phyloP scores from a whole-genome alignment of 2,113 vertebrate genomes.

The Nettapus auritus region DNA sequence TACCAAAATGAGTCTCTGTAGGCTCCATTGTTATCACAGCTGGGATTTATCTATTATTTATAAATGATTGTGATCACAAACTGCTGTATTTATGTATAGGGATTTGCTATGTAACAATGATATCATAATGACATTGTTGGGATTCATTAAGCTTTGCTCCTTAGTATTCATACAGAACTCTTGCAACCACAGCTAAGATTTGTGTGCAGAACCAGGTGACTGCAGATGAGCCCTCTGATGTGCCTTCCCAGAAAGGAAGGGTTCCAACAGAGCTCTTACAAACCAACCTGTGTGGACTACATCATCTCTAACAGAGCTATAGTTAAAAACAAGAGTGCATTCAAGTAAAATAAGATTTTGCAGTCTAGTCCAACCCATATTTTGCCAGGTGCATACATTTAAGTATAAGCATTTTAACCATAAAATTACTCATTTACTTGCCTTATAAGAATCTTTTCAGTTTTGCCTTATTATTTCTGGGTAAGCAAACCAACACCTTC shows the following conservation, averaged over 20 bases:
- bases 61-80: background rate
- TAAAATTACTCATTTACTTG: conserved; percentile 60
- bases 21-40: background rate
- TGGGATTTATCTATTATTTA: background rate
- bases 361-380: background rate
- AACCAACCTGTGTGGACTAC: background rate
- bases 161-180: background rate
- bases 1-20: background rate
- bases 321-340: background rate
- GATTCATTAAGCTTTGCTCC: background rate
- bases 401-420: conserved; percentile 48
- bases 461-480: conserved; percentile 5
- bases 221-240: background rate
- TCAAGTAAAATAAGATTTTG: background rate
- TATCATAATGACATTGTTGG: background rate
- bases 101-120: background rate
- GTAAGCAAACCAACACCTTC: background rate
- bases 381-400: background rate
- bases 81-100: background rate
- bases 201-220: background rate
- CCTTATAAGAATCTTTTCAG: conserved; percentile 2
- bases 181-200: background rate
- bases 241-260: background rate
- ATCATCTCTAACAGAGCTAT: background rate
- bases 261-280: background rate